phyloP scores from a whole-genome alignment of 2,113 vertebrate genomes.

The Psilopogon haemacephalus region DNA sequence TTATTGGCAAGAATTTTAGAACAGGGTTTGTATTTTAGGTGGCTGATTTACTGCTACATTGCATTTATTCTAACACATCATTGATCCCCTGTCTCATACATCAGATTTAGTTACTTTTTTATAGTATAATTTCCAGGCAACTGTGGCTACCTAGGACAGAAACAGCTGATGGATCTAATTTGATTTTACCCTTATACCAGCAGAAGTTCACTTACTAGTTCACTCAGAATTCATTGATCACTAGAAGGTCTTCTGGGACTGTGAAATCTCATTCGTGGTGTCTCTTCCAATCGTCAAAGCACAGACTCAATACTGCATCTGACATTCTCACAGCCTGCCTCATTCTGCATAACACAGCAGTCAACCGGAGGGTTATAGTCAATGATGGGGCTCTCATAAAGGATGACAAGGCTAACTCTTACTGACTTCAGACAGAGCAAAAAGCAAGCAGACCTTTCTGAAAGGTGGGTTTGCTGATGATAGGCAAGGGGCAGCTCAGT shows the following conservation, averaged over 20 bases:
- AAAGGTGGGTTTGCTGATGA: conserved; percentile 25
- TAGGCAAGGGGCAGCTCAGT: neutral
- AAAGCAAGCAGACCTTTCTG: conserved; percentile 5
- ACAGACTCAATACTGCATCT: conserved; percentile 3
- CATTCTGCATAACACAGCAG: conserved; percentile 29
- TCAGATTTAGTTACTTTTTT: conserved; percentile 49
- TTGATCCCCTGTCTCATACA: conserved; percentile 9
- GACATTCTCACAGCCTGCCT: conserved; percentile 15
- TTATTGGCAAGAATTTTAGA: neutral
- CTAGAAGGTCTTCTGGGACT: conserved; percentile 41
- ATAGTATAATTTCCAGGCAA: conserved; percentile 29
- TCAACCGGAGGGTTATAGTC: conserved; percentile 9
- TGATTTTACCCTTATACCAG: conserved; percentile 48
- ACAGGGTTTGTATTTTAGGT: conserved; percentile 17
- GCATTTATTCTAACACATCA: conserved; percentile 42
- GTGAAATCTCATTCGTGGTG: conserved; percentile 30
- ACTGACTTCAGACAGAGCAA: conserved; percentile 30
- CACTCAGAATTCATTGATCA: conserved; percentile 58
- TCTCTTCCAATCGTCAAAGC: conserved; percentile 57
- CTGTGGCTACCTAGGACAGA: conserved; percentile 36
- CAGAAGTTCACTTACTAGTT: conserved; percentile 60
- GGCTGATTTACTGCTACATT: conserved; percentile 42
- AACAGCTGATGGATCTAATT: conserved; percentile 51
- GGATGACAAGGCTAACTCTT: conserved; percentile 52
- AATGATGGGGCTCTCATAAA: conserved; percentile 44